Percentiles rank a stretch among this genome's conserved stretches.
Evolutionary conservation across 2,113 vertebrate genomes (phyloP).

Genomic region (Vireo altiloquus): DNA sequence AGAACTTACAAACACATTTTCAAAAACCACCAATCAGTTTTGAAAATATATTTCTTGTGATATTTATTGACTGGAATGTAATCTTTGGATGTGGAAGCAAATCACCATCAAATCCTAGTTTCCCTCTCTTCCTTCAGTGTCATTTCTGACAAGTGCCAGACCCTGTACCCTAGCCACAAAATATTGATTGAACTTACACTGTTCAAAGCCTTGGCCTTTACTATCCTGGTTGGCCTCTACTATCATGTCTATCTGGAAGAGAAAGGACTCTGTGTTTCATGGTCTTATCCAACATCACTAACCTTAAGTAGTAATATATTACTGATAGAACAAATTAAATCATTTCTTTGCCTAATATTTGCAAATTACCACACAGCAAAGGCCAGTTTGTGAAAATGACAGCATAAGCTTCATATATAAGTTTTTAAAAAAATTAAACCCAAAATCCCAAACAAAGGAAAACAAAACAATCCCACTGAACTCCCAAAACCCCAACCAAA

Average conservation of each 20-base stretch:
- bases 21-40: neutral
- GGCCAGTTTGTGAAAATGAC: neutral
- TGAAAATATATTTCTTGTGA: neutral
- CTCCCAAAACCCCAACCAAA: neutral
- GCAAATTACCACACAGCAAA: neutral
- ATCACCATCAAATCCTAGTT: neutral
- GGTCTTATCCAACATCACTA: neutral
- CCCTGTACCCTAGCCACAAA: neutral
- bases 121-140: neutral
- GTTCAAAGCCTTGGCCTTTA: neutral
- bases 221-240: neutral
- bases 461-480: neutral
- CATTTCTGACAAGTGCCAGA: neutral
- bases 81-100: neutral
- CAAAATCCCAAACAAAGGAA: neutral
- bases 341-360: neutral
- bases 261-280: neutral
- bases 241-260: neutral
- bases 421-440: neutral
- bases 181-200: accelerated
- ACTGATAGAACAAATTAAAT: neutral
- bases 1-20: neutral
- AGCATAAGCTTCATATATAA: neutral
- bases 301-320: neutral
- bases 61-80: neutral